Conservation (phyloP, 2,797 vertebrate species). For the Astyanax mexicanus region DNA sequence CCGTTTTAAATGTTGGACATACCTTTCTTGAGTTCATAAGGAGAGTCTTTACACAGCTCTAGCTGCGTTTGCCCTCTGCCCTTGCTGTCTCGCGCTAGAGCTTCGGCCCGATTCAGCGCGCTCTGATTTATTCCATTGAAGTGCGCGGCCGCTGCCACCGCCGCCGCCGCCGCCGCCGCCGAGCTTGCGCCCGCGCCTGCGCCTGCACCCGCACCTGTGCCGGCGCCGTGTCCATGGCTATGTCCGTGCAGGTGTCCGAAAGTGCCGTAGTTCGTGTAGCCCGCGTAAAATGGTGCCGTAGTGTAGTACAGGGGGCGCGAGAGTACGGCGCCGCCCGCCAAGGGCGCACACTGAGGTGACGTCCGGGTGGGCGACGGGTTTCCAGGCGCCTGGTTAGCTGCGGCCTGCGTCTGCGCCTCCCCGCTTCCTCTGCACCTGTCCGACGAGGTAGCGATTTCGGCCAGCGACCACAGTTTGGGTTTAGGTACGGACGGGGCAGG, state of each 20-base stretch:
- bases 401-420: slow-evolving; percentile 66
- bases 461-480: slow-evolving; percentile 96
- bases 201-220: slow-evolving; percentile 24
- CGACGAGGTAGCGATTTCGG: slow-evolving; percentile 96
- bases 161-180: neutral
- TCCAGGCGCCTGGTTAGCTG: slow-evolving; percentile 76
- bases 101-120: slow-evolving; percentile 95
- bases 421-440: slow-evolving; percentile 90
- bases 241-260: slow-evolving; percentile 92
- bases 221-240: slow-evolving; percentile 83
- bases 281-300: slow-evolving; percentile 95
- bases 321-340: slow-evolving; percentile 89
- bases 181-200: slow-evolving; percentile 1
- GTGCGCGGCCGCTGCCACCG: slow-evolving; percentile 77
- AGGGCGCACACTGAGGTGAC: slow-evolving; percentile 85
- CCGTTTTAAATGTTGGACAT: slow-evolving; percentile 98
- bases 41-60: slow-evolving; percentile 97
- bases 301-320: slow-evolving; percentile 96
- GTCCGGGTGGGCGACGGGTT: slow-evolving; percentile 78
- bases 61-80: slow-evolving; percentile 91
- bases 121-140: slow-evolving; percentile 99
- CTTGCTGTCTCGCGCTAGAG: slow-evolving; percentile 94
- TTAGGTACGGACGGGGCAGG: slow-evolving; percentile 82
- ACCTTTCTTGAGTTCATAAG: slow-evolving; percentile 99
- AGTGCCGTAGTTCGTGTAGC: slow-evolving; percentile 98